phyloP scores from a whole-genome alignment of 1,140 invertebrate species.

The Antheraea pernyi region DNA sequence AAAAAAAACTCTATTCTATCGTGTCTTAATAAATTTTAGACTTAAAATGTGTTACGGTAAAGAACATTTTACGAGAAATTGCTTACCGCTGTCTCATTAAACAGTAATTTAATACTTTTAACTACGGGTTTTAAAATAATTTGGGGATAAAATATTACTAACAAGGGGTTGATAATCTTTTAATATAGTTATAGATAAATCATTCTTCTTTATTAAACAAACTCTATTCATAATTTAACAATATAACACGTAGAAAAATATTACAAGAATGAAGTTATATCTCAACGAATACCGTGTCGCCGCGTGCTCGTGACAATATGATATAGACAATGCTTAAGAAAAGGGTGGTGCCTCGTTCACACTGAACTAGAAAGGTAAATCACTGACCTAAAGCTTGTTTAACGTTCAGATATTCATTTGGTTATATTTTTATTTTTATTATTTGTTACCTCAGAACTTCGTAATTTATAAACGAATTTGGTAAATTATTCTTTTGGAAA shows the following conservation, averaged over 20 bases:
- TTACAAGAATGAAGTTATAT: slow-evolving; percentile 67
- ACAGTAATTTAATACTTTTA: not conserved
- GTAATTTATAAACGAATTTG: too few species aligned
- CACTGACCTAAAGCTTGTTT: too few species aligned
- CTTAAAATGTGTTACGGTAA: too few species aligned
- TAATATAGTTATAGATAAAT: not conserved
- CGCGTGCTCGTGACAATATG: slow-evolving; percentile 72
- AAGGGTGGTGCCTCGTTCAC: slow-evolving; percentile 63
- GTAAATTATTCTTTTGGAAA: too few species aligned
- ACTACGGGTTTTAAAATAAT: not conserved
- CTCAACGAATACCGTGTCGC: slow-evolving; percentile 65
- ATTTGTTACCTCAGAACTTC: too few species aligned
- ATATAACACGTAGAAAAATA: slow-evolving; percentile 54
- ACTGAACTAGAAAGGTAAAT: slow-evolving; percentile 16
- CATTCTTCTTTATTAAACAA: not conserved
- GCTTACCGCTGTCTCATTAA: not conserved
- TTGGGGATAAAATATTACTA: not conserved
- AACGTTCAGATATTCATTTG: too few species aligned
- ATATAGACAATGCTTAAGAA: slow-evolving; percentile 72
- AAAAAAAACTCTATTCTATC: too few species aligned
- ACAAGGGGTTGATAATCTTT: not conserved
- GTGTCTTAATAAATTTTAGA: too few species aligned
- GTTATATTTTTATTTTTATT: too few species aligned
- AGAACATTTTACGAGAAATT: too few species aligned
- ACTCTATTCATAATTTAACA: slow-evolving; percentile 30